phyloP scores from a whole-genome alignment of 2,797 vertebrate species.

The Babyrousa celebensis region DNA sequence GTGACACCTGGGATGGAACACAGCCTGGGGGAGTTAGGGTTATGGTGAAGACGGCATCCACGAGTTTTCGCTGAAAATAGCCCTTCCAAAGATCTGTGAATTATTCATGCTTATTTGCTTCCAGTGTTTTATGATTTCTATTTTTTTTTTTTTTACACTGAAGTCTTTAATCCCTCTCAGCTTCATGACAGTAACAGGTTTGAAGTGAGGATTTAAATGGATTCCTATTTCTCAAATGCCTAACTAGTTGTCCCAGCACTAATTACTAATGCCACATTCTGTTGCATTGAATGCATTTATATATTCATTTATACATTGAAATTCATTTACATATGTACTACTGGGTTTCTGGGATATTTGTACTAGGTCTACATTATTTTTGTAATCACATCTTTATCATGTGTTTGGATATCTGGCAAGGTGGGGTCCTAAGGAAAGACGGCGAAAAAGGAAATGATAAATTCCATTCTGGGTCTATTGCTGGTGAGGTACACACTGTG shows the following conservation, averaged over 20 bases:
- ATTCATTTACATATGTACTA: background rate
- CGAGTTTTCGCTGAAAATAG: background rate
- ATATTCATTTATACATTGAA: no score
- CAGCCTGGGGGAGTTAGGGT: background rate
- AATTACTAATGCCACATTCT: background rate
- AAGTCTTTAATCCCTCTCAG: background rate
- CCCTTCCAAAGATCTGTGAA: background rate
- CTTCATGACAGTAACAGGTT: background rate
- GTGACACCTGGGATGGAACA: background rate
- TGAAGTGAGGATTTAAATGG: background rate
- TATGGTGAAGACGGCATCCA: background rate
- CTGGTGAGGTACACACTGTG: background rate
- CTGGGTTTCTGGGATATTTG: conserved; percentile 2
- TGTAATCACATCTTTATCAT: conserved; percentile 16
- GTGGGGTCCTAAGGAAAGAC: background rate
- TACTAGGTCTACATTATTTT: background rate
- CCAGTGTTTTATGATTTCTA: background rate
- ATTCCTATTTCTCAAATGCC: conserved; percentile 19
- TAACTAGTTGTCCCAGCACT: background rate
- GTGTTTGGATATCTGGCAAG: background rate
- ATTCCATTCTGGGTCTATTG: background rate
- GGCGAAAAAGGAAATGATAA: background rate
- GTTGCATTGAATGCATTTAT: conserved; percentile 5
- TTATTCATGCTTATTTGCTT: background rate
- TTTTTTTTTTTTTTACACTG: background rate